A percentile compares a stretch with the other conserved stretches of the same genome.
Conservation (phyloP, 2,888 invertebrate species). For the Acrocera orbiculus region DNA sequence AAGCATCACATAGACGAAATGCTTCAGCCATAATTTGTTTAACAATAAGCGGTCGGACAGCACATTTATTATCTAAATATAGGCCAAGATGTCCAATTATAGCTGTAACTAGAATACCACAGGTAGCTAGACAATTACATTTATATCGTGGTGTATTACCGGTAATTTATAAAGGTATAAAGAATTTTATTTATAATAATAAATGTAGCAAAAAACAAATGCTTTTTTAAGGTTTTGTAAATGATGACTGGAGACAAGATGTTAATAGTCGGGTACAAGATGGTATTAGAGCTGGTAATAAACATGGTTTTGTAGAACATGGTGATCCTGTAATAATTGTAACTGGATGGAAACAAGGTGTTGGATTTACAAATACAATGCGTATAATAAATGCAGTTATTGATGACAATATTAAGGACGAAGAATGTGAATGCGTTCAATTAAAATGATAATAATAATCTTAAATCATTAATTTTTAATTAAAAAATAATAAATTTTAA, state of each 20-base stretch:
- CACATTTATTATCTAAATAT: slow-evolving; percentile 83
- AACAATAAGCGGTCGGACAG: slow-evolving; percentile 39
- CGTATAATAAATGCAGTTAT: slow-evolving; percentile 58
- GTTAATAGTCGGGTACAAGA: slow-evolving; percentile 74
- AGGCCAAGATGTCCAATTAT: slow-evolving; percentile 87
- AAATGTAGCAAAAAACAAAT: not conserved
- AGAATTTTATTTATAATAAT: slow-evolving; percentile 1
- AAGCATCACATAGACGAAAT: slow-evolving; percentile 75
- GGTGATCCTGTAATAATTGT: slow-evolving; percentile 83
- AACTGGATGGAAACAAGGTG: slow-evolving; percentile 92
- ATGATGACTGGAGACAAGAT: slow-evolving; percentile 76
- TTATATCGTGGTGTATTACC: slow-evolving; percentile 84
- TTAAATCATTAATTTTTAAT: too few species aligned
- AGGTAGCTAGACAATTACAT: slow-evolving; percentile 81
- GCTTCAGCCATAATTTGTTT: slow-evolving; percentile 76
- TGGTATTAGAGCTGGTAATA: slow-evolving; percentile 71
- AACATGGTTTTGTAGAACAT: slow-evolving; percentile 64
- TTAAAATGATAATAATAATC: too few species aligned
- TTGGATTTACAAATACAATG: slow-evolving; percentile 92
- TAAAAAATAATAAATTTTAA: too few species aligned
- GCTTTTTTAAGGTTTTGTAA: slow-evolving; percentile 37
- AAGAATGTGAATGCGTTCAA: too few species aligned
- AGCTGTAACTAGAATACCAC: slow-evolving; percentile 68
- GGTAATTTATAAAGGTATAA: slow-evolving; percentile 57
- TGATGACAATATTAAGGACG: too few species aligned